phyloP scores from a whole-genome alignment of 1,140 invertebrate genomes.

The Tetramorium alpestre region DNA sequence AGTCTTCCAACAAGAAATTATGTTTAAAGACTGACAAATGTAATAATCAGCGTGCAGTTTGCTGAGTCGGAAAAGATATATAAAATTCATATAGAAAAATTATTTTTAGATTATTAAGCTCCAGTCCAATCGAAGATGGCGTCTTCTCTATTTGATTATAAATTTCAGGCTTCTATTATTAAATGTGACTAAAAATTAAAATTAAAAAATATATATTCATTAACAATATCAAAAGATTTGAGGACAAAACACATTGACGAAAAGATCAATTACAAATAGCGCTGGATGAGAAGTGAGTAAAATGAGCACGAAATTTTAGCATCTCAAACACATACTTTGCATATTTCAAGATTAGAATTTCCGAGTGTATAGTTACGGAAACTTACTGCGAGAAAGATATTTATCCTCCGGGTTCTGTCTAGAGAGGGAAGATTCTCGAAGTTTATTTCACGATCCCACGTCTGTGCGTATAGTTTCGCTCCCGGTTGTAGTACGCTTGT shows the following conservation, averaged over 20 bases:
- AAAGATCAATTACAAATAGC: not conserved
- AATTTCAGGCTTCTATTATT: not conserved
- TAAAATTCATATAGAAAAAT: too few species aligned
- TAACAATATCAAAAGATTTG: not conserved
- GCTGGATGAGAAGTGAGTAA: not conserved
- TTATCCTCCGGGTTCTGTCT: not conserved
- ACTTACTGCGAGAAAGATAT: not conserved
- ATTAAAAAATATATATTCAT: too few species aligned
- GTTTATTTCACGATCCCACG: not conserved
- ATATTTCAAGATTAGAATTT: not conserved
- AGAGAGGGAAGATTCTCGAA: constrained; percentile 5
- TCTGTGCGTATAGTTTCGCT: not conserved
- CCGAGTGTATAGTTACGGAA: not conserved
- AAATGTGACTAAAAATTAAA: too few species aligned
- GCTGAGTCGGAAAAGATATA: too few species aligned
- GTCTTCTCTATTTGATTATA: too few species aligned
- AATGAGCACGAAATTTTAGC: not conserved
- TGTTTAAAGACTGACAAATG: too few species aligned
- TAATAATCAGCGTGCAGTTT: too few species aligned
- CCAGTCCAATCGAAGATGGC: too few species aligned
- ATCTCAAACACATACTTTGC: not conserved
- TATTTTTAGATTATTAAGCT: too few species aligned
- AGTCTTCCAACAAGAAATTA: too few species aligned
- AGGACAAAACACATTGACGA: not conserved
- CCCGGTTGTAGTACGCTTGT: not conserved